These are phyloP conservation scores for Oxytorus armatus DNA, from an alignment of 2,888 invertebrate genomes.

Conservation along the genomic window DNA sequence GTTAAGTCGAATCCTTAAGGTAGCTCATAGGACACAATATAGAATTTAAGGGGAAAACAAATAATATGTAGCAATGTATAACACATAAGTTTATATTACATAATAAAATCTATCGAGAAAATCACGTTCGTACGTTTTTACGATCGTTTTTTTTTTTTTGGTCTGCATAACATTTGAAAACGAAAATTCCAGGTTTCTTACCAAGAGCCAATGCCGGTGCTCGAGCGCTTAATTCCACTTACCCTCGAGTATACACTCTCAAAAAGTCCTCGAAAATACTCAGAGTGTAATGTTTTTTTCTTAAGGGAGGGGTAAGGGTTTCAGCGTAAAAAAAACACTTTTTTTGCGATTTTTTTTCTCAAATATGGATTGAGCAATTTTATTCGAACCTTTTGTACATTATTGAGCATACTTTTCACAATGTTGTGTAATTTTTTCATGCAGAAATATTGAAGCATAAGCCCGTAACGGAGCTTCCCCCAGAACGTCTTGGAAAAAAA, in stretches of 20 bases:
- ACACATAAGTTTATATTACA: conserved; percentile 84
- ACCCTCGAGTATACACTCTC: neutral
- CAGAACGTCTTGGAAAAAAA: no score
- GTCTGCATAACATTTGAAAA: neutral
- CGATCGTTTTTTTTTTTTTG: neutral
- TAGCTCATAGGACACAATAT: conserved; percentile 78
- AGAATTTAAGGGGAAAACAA: conserved; percentile 68
- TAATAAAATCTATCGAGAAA: conserved; percentile 83
- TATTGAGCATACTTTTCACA: no score
- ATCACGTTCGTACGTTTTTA: conserved; percentile 44
- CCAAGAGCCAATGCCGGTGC: neutral
- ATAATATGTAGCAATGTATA: conserved; percentile 82
- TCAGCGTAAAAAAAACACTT: neutral
- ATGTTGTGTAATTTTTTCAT: no score
- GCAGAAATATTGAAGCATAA: no score
- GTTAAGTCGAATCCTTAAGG: conserved; percentile 77
- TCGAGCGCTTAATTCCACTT: neutral
- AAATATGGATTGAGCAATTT: no score
- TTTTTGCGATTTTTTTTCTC: neutral
- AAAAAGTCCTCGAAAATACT: conserved; percentile 11
- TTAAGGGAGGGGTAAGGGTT: neutral
- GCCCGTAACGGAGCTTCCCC: no score
- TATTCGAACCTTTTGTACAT: no score
- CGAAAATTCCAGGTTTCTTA: neutral
- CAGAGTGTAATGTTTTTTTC: conserved; percentile 8